Evolutionary conservation across 2,113 vertebrate genomes (phyloP).

Genomic region (Anser brachyrhynchus): DNA sequence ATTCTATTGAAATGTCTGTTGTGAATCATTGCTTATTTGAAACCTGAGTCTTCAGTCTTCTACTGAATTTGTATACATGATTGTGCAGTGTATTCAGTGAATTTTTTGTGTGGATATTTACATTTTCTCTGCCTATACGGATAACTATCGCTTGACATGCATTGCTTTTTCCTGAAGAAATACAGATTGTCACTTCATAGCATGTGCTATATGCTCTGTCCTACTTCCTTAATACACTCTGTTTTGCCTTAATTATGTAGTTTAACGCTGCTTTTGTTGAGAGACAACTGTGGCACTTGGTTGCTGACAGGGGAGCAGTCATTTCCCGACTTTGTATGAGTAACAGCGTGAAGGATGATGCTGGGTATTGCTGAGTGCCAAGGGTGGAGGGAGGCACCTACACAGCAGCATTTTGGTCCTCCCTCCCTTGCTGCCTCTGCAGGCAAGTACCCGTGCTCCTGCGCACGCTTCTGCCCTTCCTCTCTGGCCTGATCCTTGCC

Average conservation of each 20-base stretch:
- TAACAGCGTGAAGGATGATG: accelerated
- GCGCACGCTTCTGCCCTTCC: not conserved
- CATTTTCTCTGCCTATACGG: not conserved
- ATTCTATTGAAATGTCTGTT: not conserved
- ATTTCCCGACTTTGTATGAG: not conserved
- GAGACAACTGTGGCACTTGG: not conserved
- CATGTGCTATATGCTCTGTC: not conserved
- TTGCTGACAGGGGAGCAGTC: not conserved
- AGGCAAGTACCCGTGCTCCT: not conserved
- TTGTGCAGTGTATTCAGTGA: not conserved
- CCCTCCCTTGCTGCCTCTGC: not conserved
- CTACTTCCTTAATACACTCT: accelerated
- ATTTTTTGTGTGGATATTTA: not conserved
- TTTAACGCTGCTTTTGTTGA: not conserved
- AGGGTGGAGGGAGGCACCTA: not conserved
- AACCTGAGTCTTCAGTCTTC: not conserved
- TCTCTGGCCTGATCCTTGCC: not conserved
- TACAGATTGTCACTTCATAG: not conserved
- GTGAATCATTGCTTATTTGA: not conserved
- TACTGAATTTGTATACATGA: not conserved
- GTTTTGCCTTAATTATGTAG: not conserved
- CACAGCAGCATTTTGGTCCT: not conserved
- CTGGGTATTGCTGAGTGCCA: accelerated
- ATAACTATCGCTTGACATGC: not conserved
- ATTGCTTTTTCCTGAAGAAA: not conserved